These are phyloP conservation scores for Atethmia centrago DNA, from an alignment of 2,888 invertebrate species.

Conservation along the genomic window DNA sequence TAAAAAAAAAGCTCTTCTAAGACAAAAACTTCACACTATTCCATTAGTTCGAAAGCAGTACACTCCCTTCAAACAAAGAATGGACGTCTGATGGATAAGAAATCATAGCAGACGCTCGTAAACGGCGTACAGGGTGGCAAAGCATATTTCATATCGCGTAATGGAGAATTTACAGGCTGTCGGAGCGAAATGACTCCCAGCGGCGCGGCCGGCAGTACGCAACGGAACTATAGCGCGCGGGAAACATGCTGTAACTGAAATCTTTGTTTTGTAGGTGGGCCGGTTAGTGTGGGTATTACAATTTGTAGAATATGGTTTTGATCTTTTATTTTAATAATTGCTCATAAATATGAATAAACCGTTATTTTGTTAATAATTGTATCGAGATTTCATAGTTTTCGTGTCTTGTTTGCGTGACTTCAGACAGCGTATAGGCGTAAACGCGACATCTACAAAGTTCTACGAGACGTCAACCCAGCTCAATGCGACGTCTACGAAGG, in stretches of 20 bases:
- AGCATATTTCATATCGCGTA: slow-evolving; percentile 90
- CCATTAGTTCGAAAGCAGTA: slow-evolving; percentile 60
- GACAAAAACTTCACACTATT: slow-evolving; percentile 30
- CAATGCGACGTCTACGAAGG: neutral
- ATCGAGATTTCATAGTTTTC: neutral
- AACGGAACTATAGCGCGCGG: slow-evolving; percentile 61
- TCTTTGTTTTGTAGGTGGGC: slow-evolving; percentile 38
- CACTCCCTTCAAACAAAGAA: slow-evolving; percentile 67
- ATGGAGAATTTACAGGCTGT: slow-evolving; percentile 91
- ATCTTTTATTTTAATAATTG: neutral
- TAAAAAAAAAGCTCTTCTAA: neutral
- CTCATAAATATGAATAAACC: neutral
- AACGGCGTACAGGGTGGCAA: slow-evolving; percentile 78
- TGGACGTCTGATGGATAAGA: slow-evolving; percentile 74
- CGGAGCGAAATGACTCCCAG: slow-evolving; percentile 89
- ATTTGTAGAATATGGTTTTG: slow-evolving; percentile 4
- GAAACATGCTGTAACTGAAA: slow-evolving; percentile 71
- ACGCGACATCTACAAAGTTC: no score
- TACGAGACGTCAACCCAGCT: neutral
- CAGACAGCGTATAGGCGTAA: neutral
- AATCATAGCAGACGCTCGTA: slow-evolving; percentile 80
- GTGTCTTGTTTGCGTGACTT: neutral
- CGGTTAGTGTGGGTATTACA: neutral
- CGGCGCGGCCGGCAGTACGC: slow-evolving; percentile 80
- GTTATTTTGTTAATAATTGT: neutral